Evolutionary conservation across 2,113 vertebrate species (phyloP).

Genomic region (Lophotis ruficrista): DNA sequence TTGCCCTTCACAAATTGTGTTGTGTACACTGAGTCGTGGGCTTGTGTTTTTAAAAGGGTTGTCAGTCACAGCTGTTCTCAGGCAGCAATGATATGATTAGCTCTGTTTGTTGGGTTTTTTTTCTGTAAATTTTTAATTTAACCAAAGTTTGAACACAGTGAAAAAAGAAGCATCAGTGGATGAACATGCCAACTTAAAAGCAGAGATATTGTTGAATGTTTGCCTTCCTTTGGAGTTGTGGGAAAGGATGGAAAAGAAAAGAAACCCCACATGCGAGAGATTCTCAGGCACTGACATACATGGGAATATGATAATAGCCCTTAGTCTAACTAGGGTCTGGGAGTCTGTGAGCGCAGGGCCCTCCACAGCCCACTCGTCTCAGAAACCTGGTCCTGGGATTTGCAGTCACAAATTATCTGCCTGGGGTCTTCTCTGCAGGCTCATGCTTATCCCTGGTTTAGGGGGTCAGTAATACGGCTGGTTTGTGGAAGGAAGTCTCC

Average conservation of each 20-base stretch:
- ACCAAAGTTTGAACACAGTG: slow-evolving; percentile 11
- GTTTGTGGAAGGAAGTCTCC: background rate
- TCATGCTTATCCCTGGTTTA: background rate
- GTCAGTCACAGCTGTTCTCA: slow-evolving; percentile 40
- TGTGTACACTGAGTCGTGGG: slow-evolving; percentile 23
- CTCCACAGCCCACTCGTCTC: background rate
- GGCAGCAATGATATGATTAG: slow-evolving; percentile 2
- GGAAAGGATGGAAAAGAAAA: background rate
- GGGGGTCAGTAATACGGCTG: too few relatives aligned
- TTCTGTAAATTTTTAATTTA: slow-evolving; percentile 43
- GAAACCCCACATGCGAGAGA: background rate
- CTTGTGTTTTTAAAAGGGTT: slow-evolving; percentile 31
- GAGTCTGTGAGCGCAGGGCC: background rate
- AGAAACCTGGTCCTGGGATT: background rate
- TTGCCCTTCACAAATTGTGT: background rate
- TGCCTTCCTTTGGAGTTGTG: background rate
- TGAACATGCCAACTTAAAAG: background rate
- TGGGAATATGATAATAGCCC: background rate
- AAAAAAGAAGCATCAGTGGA: background rate
- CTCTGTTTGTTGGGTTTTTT: background rate
- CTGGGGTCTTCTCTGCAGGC: background rate
- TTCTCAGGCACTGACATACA: background rate
- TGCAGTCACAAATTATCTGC: background rate
- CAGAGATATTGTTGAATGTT: background rate
- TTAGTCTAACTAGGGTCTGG: background rate